A percentile compares a stretch with the other conserved stretches of the same genome.
Conservation (phyloP, 2,797 vertebrate genomes). For the Gymnopithys bicolor region DNA sequence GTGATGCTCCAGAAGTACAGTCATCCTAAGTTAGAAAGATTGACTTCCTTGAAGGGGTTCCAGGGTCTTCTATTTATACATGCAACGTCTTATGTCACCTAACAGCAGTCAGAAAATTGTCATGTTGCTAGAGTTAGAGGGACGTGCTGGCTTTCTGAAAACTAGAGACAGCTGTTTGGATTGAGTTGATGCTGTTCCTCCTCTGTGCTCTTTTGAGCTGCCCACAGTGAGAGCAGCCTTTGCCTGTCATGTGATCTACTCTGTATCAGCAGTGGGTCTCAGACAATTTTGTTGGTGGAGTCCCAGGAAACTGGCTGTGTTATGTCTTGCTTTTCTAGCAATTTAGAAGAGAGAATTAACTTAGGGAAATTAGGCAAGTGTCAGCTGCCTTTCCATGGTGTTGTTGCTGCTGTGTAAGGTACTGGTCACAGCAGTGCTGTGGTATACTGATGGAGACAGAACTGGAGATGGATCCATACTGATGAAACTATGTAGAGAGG, state of each 20-base stretch:
- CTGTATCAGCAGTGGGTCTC: not conserved
- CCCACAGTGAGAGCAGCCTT: not conserved
- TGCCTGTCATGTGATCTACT: fast-evolving
- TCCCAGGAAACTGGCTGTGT: not conserved
- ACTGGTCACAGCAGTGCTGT: not conserved
- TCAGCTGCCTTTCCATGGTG: not conserved
- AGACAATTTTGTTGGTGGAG: not conserved
- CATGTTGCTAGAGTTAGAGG: not conserved
- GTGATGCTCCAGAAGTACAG: not conserved
- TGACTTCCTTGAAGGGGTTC: not conserved
- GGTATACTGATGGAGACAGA: not conserved
- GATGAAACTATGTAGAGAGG: not conserved
- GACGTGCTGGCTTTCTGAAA: not conserved
- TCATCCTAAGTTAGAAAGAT: not conserved
- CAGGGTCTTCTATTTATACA: not conserved
- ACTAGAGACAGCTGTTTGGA: not conserved
- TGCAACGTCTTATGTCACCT: not conserved
- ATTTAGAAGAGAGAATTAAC: not conserved
- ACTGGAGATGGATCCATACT: not conserved
- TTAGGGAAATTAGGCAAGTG: fast-evolving
- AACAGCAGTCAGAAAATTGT: not conserved
- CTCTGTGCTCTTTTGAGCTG: not conserved
- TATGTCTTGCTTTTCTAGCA: fast-evolving
- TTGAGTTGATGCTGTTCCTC: not conserved
- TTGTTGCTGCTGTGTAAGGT: not conserved